Evolutionary conservation across 2,888 invertebrate species (phyloP).

Genomic region (Cantharis nigra): DNA sequence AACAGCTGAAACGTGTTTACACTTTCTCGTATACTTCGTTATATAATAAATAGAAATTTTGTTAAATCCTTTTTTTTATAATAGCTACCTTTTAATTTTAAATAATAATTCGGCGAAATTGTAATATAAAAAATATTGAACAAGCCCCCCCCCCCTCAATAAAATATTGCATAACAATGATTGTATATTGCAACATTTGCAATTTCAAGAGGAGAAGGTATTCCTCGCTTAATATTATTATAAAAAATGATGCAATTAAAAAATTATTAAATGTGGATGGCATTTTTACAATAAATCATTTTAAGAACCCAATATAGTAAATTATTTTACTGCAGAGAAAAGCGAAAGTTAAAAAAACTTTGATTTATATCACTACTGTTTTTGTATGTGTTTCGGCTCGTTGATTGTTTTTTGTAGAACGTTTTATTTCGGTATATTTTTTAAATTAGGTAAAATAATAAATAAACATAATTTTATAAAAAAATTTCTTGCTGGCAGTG

Average conservation of each 20-base stretch:
- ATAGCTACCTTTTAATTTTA: neutral
- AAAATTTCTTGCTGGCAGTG: neutral
- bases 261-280: neutral
- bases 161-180: neutral
- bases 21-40: neutral
- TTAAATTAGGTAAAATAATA: neutral
- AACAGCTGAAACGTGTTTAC: neutral
- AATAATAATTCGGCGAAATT: neutral
- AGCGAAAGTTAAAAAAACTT: neutral
- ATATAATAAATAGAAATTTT: neutral
- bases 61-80: neutral
- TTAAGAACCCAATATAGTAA: neutral
- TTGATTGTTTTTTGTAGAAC: neutral
- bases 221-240: neutral
- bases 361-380: neutral
- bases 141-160: neutral
- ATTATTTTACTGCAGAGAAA: neutral
- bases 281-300: neutral
- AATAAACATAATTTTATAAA: neutral
- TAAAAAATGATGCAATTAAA: neutral
- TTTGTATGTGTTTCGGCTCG: neutral
- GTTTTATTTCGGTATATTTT: neutral
- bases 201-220: neutral
- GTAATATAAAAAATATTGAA: neutral
- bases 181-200: neutral